phyloP scores from a whole-genome alignment of 2,888 invertebrate genomes.

The Tuberolachnus salignus region DNA sequence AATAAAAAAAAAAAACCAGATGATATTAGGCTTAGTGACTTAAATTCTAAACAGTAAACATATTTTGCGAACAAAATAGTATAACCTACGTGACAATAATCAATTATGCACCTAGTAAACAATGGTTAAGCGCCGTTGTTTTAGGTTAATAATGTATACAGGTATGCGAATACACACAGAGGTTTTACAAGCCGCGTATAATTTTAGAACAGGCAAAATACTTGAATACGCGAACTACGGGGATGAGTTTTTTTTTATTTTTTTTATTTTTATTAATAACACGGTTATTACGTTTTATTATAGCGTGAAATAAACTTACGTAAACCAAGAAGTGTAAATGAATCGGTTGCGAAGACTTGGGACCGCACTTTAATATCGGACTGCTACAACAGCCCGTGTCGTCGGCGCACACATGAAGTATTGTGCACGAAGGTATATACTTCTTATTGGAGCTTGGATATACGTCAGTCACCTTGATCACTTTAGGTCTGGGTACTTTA shows the following conservation, averaged over 20 bases:
- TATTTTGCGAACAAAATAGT: too few relatives aligned
- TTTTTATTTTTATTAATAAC: not conserved
- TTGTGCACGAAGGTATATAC: conserved; percentile 84
- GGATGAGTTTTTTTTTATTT: not conserved
- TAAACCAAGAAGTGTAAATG: conserved; percentile 73
- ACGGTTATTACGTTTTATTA: not conserved
- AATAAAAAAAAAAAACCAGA: too few relatives aligned
- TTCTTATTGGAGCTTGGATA: conserved; percentile 75
- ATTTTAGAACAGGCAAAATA: too few relatives aligned
- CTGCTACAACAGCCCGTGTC: conserved; percentile 85
- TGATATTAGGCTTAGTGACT: too few relatives aligned
- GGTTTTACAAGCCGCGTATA: too few relatives aligned
- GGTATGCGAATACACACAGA: too few relatives aligned
- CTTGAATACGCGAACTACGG: too few relatives aligned
- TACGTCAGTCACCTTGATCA: conserved; percentile 75
- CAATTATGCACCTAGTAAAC: too few relatives aligned
- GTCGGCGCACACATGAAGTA: conserved; percentile 83
- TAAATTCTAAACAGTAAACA: too few relatives aligned
- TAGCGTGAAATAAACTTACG: conserved; percentile 69
- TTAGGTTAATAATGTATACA: too few relatives aligned
- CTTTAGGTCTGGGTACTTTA: conserved; percentile 74
- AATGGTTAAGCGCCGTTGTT: too few relatives aligned
- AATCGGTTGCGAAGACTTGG: conserved; percentile 74
- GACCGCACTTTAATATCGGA: conserved; percentile 76
- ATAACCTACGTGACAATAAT: too few relatives aligned